Evolutionary conservation across 2,797 vertebrate species (phyloP), one percentile per base, ranked within the genome.

Genomic region (Varecia variegata): DNA sequence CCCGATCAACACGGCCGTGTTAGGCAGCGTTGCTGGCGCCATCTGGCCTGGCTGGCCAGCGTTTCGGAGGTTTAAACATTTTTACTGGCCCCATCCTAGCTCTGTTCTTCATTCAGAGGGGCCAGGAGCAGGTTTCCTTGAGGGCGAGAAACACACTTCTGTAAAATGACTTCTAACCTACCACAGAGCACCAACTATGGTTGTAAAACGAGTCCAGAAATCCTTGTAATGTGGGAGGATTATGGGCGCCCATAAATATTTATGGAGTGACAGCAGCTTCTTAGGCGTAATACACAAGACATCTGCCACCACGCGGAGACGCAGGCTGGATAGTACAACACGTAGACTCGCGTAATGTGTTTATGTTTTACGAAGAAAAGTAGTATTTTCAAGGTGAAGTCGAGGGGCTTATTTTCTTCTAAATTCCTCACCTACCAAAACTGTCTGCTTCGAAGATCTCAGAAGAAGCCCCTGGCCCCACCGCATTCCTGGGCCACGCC

Each of bases 171-270:
- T 83, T 67, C 76, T 54, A n/a, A 21, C 65, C 52, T 77, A 65
- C 4, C 73, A 45, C 47, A 74, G 23, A 25, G 25, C 77, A n/a
- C 45, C 30, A 11, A 13, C 15, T 4, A 65, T n/a, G 27, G 81
- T 25, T 35, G 17, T 62, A 47, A 93, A 67, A 74, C 20, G 47
- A 23, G 43, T 13, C 32, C 71, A 45, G 87, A 91, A 88, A 68
- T 43, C 83, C 89, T 91, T 32, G 25, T 58, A 73, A 52, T 23
- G 85, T 67, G 74, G 80, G 56, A 47, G 83, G 79, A 74, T 86
- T 89, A 89, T 18, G 30, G 89, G 21, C 2, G 3, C 65, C 89
- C 58, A 23, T 84, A 79, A 80, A 83, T 94, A 84, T 95, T 96
- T 56, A 93, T 40, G 74, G 86, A 20, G 54, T 52, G 32, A 15